A percentile compares a stretch with the other conserved stretches of the same genome.
phyloP scores from a whole-genome alignment of 2,797 vertebrate species.

The Notoglanidium macrostoma region DNA sequence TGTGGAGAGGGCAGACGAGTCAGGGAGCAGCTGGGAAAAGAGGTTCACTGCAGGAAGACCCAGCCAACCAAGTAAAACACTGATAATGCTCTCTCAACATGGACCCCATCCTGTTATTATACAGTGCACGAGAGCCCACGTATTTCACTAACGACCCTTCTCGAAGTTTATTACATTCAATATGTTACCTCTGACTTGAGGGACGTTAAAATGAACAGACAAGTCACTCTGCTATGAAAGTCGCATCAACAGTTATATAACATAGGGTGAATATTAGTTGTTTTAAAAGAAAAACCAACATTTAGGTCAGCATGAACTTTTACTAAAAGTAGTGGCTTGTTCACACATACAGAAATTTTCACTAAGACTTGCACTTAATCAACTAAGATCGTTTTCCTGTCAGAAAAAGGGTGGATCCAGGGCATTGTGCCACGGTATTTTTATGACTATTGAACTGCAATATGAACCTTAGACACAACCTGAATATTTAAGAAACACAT shows the following conservation, averaged over 20 bases:
- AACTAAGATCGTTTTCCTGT: not conserved
- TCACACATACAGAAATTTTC: not conserved
- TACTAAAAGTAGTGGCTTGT: not conserved
- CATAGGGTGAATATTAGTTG: not conserved
- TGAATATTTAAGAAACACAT: not conserved
- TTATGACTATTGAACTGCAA: not conserved
- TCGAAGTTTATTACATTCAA: conserved; percentile 21
- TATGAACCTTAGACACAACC: not conserved
- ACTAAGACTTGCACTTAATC: not conserved
- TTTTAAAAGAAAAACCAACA: not conserved
- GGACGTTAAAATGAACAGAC: conserved; percentile 31
- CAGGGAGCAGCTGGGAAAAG: conserved; percentile 74
- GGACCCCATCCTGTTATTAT: conserved; percentile 80
- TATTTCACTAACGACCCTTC: conserved; percentile 42
- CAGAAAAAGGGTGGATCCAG: not conserved
- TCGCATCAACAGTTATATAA: not conserved
- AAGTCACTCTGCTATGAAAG: not conserved
- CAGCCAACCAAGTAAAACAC: conserved; percentile 72
- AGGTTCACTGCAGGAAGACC: conserved; percentile 72
- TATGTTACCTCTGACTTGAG: conserved; percentile 22
- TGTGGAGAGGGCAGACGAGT: conserved; percentile 72
- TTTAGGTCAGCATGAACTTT: not conserved
- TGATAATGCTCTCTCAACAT: conserved; percentile 74
- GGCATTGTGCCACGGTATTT: not conserved
- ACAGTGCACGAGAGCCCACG: conserved; percentile 30